Conservation (phyloP, 2,113 vertebrate genomes). For the Agapornis roseicollis region DNA sequence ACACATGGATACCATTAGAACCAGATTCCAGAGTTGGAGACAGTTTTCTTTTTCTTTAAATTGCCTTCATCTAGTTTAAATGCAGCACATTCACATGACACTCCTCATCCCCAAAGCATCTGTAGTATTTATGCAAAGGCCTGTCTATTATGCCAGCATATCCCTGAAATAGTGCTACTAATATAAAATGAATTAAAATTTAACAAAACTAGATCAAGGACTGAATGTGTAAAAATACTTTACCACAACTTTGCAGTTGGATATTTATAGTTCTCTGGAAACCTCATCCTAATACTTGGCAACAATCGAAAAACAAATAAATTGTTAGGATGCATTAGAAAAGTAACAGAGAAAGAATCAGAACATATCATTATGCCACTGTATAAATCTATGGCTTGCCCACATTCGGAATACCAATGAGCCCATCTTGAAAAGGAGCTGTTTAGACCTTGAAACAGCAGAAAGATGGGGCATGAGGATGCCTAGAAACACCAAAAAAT, state of each 20-base stretch:
- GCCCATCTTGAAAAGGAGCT: background rate
- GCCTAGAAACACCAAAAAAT: background rate
- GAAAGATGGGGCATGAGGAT: background rate
- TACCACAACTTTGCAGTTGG: background rate
- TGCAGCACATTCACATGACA: background rate
- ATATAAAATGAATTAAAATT: background rate
- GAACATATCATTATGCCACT: background rate
- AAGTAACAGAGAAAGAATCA: constrained; percentile 27
- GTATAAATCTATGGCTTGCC: constrained; percentile 17
- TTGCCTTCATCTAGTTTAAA: background rate
- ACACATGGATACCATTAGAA: background rate
- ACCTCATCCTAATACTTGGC: background rate
- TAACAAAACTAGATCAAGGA: background rate
- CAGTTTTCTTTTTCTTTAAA: background rate
- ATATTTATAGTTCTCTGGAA: constrained; percentile 31
- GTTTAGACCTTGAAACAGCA: background rate
- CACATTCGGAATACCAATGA: constrained; percentile 16
- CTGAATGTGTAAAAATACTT: background rate
- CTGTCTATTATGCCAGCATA: background rate
- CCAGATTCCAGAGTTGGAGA: background rate
- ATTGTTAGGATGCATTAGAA: background rate
- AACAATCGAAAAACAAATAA: constrained; percentile 18
- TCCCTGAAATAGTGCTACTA: background rate
- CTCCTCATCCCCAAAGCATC: background rate
- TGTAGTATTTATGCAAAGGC: background rate